Conservation (phyloP, 2,113 vertebrate genomes). For the Phrynosoma platyrhinos region DNA sequence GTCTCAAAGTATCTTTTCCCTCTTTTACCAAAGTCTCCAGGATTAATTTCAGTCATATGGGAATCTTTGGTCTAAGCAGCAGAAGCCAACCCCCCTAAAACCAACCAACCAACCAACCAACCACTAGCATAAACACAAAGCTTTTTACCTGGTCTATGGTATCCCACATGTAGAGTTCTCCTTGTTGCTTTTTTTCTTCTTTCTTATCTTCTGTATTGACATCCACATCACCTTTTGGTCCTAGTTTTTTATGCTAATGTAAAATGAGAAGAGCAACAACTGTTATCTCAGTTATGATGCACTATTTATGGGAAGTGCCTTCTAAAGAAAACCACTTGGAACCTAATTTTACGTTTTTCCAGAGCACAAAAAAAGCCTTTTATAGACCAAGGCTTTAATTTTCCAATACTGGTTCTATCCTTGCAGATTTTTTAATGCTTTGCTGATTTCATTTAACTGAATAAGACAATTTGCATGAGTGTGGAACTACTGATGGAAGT, state of each 20-base stretch:
- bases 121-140: not conserved
- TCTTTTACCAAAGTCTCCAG: not conserved
- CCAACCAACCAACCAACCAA: too few relatives aligned
- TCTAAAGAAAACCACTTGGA: too few relatives aligned
- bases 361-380: too few relatives aligned
- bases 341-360: too few relatives aligned
- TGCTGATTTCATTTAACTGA: too few relatives aligned
- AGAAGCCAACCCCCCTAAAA: not conserved
- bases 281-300: not conserved
- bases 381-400: too few relatives aligned
- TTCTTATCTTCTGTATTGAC: conserved; percentile 83
- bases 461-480: too few relatives aligned
- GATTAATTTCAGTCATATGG: not conserved
- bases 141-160: conserved; percentile 90
- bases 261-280: not conserved
- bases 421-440: too few relatives aligned
- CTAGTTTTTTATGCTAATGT: conserved; percentile 94
- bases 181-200: conserved; percentile 88
- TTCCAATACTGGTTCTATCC: too few relatives aligned
- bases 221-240: conserved; percentile 78
- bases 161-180: conserved; percentile 96
- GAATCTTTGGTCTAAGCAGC: not conserved
- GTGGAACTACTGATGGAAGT: too few relatives aligned
- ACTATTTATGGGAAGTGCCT: too few relatives aligned
- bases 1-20: not conserved